phyloP scores from a whole-genome alignment of 2,888 invertebrate genomes.

The Cartodere bifasciata region DNA sequence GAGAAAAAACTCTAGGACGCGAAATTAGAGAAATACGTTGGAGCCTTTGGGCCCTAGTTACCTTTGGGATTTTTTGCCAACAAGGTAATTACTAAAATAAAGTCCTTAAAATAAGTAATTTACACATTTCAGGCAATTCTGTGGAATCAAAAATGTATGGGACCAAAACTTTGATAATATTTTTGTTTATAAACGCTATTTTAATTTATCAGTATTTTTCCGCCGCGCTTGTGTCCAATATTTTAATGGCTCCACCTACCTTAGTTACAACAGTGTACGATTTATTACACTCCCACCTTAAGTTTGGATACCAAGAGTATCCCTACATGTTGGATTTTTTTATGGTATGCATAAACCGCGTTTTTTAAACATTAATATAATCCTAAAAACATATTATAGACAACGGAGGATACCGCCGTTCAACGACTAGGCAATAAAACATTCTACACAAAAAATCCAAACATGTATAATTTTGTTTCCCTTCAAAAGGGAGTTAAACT shows the following conservation, averaged over 20 bases:
- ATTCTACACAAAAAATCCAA: too few species aligned
- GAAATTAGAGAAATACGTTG: constrained; percentile 13
- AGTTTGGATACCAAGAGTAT: too few species aligned
- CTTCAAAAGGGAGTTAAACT: constrained; percentile 22
- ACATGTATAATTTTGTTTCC: too few species aligned
- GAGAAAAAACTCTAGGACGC: constrained; percentile 3
- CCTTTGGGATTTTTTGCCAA: constrained; percentile 26
- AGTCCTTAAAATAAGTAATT: too few species aligned
- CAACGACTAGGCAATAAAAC: too few species aligned
- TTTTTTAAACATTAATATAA: too few species aligned
- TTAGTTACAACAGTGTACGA: constrained; percentile 44
- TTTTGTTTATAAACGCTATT: constrained; percentile 22
- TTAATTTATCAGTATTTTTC: constrained; percentile 55
- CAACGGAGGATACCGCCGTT: too few species aligned
- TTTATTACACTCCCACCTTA: constrained; percentile 42
- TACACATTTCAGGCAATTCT: constrained; percentile 21
- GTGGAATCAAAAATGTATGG: constrained; percentile 19
- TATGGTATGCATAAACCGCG: too few species aligned
- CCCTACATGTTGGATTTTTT: too few species aligned
- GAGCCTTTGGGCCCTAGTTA: constrained; percentile 21
- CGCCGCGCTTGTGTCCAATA: constrained; percentile 50
- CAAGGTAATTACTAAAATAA: constrained; percentile 26
- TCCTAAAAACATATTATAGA: too few species aligned
- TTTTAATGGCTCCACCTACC: constrained; percentile 46
- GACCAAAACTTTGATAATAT: constrained; percentile 22